These are phyloP conservation scores for Enhydra lutris DNA, from an alignment of 2,113 vertebrate genomes.

Conservation along the genomic window DNA sequence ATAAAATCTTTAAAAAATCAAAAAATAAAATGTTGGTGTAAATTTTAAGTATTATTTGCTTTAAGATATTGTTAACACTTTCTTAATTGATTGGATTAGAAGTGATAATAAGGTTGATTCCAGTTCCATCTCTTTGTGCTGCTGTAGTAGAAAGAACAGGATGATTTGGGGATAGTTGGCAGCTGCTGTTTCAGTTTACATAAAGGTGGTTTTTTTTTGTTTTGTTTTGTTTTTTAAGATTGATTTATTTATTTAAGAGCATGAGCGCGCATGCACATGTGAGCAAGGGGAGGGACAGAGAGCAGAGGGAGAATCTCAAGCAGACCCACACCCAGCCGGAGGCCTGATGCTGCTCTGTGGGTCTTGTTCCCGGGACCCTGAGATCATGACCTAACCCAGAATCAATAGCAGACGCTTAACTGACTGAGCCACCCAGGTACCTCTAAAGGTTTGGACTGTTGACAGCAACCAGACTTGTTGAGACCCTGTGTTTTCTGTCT, in stretches of 20 bases:
- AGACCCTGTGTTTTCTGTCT: not conserved
- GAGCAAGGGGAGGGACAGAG: not conserved
- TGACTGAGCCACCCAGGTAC: not conserved
- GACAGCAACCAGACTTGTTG: not conserved
- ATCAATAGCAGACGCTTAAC: not conserved
- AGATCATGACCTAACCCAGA: not conserved
- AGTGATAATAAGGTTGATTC: not conserved
- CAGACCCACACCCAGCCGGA: not conserved
- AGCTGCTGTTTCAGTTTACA: not conserved
- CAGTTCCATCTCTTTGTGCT: not conserved
- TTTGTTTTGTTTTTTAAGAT: not conserved
- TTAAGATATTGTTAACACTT: not conserved
- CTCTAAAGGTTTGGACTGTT: not conserved
- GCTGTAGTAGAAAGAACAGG: not conserved
- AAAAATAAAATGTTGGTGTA: not conserved
- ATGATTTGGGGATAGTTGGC: not conserved
- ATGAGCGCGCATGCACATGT: fast-evolving
- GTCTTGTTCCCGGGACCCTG: not conserved
- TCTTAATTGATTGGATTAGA: not conserved
- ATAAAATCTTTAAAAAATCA: too few species aligned
- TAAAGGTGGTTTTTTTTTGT: not conserved
- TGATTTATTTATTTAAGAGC: not conserved
- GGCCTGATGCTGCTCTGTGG: not conserved
- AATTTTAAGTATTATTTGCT: not conserved
- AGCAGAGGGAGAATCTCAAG: not conserved